Conservation (phyloP, 2,888 invertebrate genomes). For the Spodoptera picta region DNA sequence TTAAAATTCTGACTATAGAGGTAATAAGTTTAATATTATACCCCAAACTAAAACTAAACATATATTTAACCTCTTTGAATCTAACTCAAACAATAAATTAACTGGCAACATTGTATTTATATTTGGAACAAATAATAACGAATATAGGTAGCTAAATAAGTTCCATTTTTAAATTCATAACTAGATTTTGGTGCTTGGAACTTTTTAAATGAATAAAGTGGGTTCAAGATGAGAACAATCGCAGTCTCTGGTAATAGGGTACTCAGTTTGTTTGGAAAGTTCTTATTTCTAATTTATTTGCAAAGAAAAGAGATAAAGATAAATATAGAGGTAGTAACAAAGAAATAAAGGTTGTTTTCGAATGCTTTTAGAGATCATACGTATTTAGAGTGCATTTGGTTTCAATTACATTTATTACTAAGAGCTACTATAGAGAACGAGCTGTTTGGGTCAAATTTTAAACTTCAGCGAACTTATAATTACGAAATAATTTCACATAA, state of each 20-base stretch:
- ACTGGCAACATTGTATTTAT: constrained; percentile 18
- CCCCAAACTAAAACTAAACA: neutral
- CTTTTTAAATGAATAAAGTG: constrained; percentile 40
- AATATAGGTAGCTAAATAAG: constrained; percentile 22
- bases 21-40: constrained; percentile 10
- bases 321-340: no score
- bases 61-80: constrained; percentile 5
- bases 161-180: constrained; percentile 28
- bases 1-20: no score
- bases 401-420: no score
- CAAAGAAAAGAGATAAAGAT: no score
- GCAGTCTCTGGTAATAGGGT: constrained; percentile 8
- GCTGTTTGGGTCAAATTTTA: no score
- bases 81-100: constrained; percentile 10
- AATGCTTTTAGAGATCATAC: no score
- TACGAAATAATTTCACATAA: no score
- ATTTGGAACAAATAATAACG: constrained; percentile 25
- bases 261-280: constrained; percentile 7
- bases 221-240: constrained; percentile 25
- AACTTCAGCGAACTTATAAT: no score
- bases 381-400: no score
- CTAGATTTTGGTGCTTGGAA: constrained; percentile 22
- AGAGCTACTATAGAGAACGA: no score
- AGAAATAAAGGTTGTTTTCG: no score
- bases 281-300: neutral